Conservation (phyloP, 2,113 vertebrate genomes). For the Bungarus multicinctus region DNA sequence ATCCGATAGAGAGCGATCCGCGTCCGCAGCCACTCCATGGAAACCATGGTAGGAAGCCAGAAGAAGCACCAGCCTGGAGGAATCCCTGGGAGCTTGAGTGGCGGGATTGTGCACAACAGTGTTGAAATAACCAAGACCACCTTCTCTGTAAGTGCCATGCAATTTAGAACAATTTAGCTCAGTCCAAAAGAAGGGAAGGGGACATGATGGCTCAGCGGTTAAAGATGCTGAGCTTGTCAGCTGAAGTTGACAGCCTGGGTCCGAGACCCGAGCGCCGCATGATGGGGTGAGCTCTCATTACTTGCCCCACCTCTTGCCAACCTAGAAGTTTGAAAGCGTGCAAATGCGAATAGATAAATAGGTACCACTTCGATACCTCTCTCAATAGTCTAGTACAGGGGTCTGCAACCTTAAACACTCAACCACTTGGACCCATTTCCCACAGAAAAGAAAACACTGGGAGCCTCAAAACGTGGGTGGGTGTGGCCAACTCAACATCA, state of each 20-base stretch:
- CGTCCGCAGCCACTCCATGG: constrained; percentile 95
- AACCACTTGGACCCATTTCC: too few relatives aligned
- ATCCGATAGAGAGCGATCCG: constrained; percentile 85
- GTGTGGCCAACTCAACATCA: too few relatives aligned
- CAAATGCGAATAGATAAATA: background rate
- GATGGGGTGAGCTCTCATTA: background rate
- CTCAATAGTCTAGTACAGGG: background rate
- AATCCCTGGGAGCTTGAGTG: constrained; percentile 88
- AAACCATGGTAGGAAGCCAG: constrained; percentile 90
- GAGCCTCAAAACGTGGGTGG: too few relatives aligned
- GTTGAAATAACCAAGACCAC: constrained; percentile 79
- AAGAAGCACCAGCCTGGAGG: constrained; percentile 73
- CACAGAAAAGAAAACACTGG: too few relatives aligned
- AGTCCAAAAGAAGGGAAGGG: background rate
- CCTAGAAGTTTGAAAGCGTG: background rate
- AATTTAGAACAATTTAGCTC: background rate
- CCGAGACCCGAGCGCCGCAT: accelerated
- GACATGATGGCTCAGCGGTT: background rate
- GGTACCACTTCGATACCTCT: background rate
- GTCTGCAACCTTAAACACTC: too few relatives aligned
- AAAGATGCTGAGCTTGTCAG: background rate
- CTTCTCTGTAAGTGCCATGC: constrained; percentile 75
- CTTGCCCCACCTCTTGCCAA: background rate
- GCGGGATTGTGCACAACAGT: constrained; percentile 81
- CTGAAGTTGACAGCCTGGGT: background rate